Percentiles rank a stretch among this genome's conserved stretches.
These are phyloP conservation scores for Falco biarmicus DNA, from an alignment of 2,797 vertebrate genomes.

Conservation along the genomic window DNA sequence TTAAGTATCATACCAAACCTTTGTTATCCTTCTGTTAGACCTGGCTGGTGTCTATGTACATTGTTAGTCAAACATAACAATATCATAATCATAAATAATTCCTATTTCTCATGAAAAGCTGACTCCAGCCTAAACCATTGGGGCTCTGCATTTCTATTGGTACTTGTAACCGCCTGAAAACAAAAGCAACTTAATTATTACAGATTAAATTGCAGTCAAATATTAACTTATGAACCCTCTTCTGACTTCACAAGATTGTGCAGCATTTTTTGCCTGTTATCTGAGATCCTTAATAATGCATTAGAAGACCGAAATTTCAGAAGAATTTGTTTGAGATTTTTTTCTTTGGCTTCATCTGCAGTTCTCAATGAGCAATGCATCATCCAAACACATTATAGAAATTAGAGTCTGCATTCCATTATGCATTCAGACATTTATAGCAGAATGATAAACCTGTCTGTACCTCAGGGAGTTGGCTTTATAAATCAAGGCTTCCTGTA, in stretches of 20 bases:
- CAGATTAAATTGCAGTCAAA: slow-evolving; percentile 36
- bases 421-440: slow-evolving; percentile 76
- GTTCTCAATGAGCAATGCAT: slow-evolving; percentile 71
- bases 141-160: neutral
- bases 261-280: slow-evolving; percentile 52
- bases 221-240: slow-evolving; percentile 21
- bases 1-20: slow-evolving; percentile 29
- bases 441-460: slow-evolving; percentile 76
- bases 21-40: slow-evolving; percentile 45
- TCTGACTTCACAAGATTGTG: slow-evolving; percentile 10
- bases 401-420: slow-evolving; percentile 75
- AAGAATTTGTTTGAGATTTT: slow-evolving; percentile 62
- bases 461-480: slow-evolving; percentile 67
- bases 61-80: slow-evolving; percentile 40
- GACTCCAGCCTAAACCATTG: neutral
- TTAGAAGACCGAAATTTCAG: slow-evolving; percentile 51
- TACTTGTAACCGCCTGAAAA: slow-evolving; percentile 17
- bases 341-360: slow-evolving; percentile 56
- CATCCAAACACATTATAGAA: slow-evolving; percentile 76
- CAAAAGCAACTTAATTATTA: slow-evolving; percentile 25
- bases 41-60: slow-evolving; percentile 28
- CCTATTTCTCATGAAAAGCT: slow-evolving; percentile 50
- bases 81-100: slow-evolving; percentile 30
- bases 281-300: slow-evolving; percentile 68
- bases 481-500: slow-evolving; percentile 72